Base-by-base conservation (phyloP, 1,140 invertebrate species). In the Heliconius eleuchia region DNA sequence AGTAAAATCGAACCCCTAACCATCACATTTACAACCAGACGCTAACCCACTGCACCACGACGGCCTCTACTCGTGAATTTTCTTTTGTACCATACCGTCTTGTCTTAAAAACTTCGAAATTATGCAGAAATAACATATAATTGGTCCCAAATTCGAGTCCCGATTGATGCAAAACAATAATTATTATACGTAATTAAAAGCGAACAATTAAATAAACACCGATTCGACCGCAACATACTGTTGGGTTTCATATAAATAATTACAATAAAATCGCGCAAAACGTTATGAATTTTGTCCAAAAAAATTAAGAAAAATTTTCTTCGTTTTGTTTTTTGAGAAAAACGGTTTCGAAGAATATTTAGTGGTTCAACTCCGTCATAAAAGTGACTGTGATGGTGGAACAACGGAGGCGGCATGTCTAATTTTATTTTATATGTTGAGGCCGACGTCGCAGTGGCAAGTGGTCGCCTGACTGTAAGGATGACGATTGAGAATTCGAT, bases 171-270 rank as follows among this genome's bases (percentile, higher is more conserved):
- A 66, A 66, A 66, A 30, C 11, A 30, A 66, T 66, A 27, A 27
- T 13, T 27, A 30, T 19, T 23, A 16, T 66, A 30, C 11, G 27
- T 66, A 66, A 66, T 66, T 66, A 66, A 66, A 66, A 27, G 60
- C 11, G 60, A 23, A 66, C 60, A 30, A 66, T 66, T 66, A 66
- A 27, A 66, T 66, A 66, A 66, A 66, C 60, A 66, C 27, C 60
- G 60, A 11, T 13, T 5, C 60, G n/a, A 3, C 9, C 9, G 23
- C 60, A 52, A 52, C 23, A 27, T 13, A 19, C 50, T 52, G 50
- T 18, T 52, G 50, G 50, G 9, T 16, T 66, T 66, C 60, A 30
- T 66, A 23, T 66, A 66, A 66, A 66, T 66, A 66, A 66, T 66
- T 66, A 66, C 60, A 30, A 60, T 60, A 66, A 66, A 27, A 27